Base-by-base conservation (phyloP, 2,113 vertebrate genomes). In the Paraplagusia blochii region DNA sequence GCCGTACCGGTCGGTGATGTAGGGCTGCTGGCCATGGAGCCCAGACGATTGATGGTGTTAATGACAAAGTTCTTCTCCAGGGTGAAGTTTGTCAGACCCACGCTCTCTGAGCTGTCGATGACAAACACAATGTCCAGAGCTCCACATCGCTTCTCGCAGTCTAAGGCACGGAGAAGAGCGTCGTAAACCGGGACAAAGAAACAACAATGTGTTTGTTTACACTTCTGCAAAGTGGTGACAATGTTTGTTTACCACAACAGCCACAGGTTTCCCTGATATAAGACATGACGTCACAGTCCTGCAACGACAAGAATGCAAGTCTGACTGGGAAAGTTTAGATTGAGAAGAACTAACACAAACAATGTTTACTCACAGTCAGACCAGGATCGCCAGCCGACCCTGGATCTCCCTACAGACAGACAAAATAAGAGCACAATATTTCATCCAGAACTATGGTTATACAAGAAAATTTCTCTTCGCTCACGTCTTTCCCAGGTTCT, bases 61-160 rank as follows among this genome's bases (percentile, higher is more conserved):
- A 99, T 91, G 18, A 99, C 95, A 53, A 99, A 99, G 81, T 97
- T 97, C 70, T 99, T 98, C 83, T 98, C 97, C 80, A 98, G 80
- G 18, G 95, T 95, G 77, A 98, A 99, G 84, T 99, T 99, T 70
- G 93, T 95, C 76, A 93, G 90, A 12, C 97, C 97, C 0, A 99
- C 95, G 47, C 96, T 98, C 82, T 99, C 97, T 0, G 96, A 99
- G 84, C 97, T 99, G 87, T 99, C 97, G 51, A 99, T 96, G 76
- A 99, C 91, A 12, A 99, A 99, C 44, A 99, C 93, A 47, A 99
- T 95, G 69, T 99, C 97, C 91, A 97, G 79, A 61, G 97, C 92
- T 0, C 97, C 95, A 0, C 97, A 98, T 13, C 85, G 91, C 86
- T 96, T 98, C 85, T 97, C 95, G 11, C 97, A 99, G 83, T 99